phyloP scores from a whole-genome alignment of 1,140 invertebrate species.

The Magallana gigas region DNA sequence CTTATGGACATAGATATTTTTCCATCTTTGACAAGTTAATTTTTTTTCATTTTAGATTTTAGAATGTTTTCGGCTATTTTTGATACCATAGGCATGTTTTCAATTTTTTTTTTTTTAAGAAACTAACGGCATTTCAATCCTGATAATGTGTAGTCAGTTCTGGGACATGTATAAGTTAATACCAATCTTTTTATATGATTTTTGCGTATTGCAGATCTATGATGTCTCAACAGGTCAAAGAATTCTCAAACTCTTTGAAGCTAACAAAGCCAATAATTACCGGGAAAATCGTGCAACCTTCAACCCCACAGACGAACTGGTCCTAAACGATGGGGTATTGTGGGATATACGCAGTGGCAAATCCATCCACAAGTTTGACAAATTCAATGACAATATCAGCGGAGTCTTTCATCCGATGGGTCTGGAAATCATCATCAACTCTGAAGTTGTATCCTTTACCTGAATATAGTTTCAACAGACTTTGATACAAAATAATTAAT shows the following conservation, averaged over 20 bases:
- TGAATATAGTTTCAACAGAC: no score
- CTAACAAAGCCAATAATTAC: slow-evolving; percentile 93
- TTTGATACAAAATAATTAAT: no score
- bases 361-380: slow-evolving; percentile 94
- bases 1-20: no score
- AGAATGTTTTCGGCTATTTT: no score
- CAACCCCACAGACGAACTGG: slow-evolving; percentile 94
- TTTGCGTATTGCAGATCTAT: slow-evolving; percentile 85
- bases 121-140: no score
- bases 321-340: slow-evolving; percentile 96
- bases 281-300: slow-evolving; percentile 96
- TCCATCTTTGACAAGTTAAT: no score
- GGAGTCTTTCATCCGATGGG: slow-evolving; percentile 99
- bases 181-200: no score
- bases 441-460: slow-evolving; percentile 81
- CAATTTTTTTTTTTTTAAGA: no score
- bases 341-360: slow-evolving; percentile 93
- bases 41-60: no score
- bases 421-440: slow-evolving; percentile 86
- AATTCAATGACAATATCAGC: slow-evolving; percentile 95
- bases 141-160: no score
- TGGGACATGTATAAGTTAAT: no score
- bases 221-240: slow-evolving; percentile 91
- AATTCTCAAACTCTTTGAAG: slow-evolving; percentile 86
- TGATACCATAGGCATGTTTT: no score